A percentile compares a stretch with the other conserved stretches of the same genome.
phyloP scores from a whole-genome alignment of 2,113 vertebrate genomes.

The Galeopterus variegatus region DNA sequence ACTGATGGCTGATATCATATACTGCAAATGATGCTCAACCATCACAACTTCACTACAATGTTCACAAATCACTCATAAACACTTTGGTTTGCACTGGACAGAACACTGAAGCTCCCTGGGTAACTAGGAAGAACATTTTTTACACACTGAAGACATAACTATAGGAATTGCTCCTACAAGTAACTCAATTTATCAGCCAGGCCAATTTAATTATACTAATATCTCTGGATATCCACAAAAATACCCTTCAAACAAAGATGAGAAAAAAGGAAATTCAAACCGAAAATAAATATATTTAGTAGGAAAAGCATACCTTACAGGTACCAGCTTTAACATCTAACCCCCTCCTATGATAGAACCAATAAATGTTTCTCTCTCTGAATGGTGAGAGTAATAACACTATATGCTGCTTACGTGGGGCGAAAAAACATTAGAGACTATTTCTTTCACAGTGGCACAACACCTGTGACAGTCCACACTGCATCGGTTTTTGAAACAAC shows the following conservation, averaged over 20 bases:
- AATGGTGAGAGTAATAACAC: background rate
- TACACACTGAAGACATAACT: background rate
- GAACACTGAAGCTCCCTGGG: background rate
- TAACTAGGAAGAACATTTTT: background rate
- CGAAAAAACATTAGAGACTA: background rate
- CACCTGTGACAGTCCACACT: too few species aligned
- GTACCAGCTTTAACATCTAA: background rate
- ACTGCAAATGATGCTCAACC: background rate
- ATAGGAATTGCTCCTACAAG: background rate
- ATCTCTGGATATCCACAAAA: background rate
- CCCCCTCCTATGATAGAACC: background rate
- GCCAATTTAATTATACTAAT: background rate
- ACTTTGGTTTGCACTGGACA: background rate
- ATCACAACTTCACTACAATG: background rate
- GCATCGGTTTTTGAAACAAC: conserved; percentile 1
- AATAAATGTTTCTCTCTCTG: background rate
- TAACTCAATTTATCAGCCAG: background rate
- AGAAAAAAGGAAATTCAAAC: background rate
- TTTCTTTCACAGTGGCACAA: background rate
- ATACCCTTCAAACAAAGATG: background rate
- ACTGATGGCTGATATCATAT: too few species aligned
- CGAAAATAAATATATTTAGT: background rate
- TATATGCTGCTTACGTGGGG: background rate
- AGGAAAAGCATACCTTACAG: background rate
- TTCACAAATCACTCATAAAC: background rate